phyloP scores from a whole-genome alignment of 2,113 vertebrate genomes.

The Pardalotus punctatus region DNA sequence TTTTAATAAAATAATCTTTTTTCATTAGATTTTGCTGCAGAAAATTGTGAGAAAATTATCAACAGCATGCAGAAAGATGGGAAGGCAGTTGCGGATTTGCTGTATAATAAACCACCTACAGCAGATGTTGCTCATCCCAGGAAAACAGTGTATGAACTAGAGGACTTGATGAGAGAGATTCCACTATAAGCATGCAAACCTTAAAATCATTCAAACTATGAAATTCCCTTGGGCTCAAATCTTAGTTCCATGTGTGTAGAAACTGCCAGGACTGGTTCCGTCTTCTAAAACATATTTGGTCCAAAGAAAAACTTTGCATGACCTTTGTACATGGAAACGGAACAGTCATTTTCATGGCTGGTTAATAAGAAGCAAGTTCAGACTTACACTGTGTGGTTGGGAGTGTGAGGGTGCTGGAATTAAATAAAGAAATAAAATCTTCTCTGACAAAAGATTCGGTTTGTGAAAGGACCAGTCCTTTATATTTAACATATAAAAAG shows the following conservation, averaged over 20 bases:
- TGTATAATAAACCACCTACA: neutral
- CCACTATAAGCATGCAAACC: neutral
- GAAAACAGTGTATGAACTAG: neutral
- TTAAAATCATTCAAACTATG: neutral
- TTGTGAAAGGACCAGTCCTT: neutral
- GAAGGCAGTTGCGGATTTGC: neutral
- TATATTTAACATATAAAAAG: neutral
- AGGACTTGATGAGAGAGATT: neutral
- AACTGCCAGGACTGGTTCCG: neutral
- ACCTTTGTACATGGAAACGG: neutral
- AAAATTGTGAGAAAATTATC: neutral
- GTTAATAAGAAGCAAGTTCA: neutral
- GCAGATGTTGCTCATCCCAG: neutral
- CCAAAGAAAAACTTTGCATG: neutral
- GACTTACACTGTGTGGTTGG: neutral
- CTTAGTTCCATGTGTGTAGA: neutral
- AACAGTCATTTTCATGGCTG: neutral
- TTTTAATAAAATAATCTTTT: neutral
- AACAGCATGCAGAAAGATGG: neutral
- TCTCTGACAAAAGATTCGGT: neutral
- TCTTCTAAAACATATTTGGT: neutral
- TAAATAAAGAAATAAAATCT: neutral
- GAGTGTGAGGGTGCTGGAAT: neutral
- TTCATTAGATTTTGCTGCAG: neutral
- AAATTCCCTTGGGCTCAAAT: neutral